phyloP scores from a whole-genome alignment of 2,888 invertebrate genomes.

The Nebria salina region DNA sequence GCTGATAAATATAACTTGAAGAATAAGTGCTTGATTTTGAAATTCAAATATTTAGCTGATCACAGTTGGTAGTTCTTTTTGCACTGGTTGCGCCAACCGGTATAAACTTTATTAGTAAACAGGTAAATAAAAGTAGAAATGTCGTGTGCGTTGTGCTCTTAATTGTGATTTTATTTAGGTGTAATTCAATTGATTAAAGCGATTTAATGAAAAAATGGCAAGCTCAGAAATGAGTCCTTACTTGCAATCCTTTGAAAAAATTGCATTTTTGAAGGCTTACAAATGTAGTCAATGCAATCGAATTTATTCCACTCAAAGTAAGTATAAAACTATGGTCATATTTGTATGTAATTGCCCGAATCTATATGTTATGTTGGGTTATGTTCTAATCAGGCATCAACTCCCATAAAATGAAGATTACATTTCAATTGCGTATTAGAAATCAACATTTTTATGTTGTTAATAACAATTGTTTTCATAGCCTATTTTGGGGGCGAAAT shows the following conservation, averaged over 20 bases:
- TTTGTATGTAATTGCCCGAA: not conserved
- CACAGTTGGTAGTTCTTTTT: not conserved
- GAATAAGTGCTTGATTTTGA: too few relatives aligned
- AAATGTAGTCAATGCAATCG: slow-evolving; percentile 33
- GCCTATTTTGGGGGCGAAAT: not conserved
- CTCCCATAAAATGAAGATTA: not conserved
- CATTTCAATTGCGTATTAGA: not conserved
- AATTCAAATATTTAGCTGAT: not conserved
- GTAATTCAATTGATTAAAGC: not conserved
- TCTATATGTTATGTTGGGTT: not conserved
- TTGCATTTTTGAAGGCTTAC: slow-evolving; percentile 24
- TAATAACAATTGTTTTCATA: not conserved
- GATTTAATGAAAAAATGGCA: not conserved
- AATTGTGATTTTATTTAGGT: not conserved
- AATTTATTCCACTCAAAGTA: slow-evolving; percentile 26
- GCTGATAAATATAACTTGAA: too few relatives aligned
- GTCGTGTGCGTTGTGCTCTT: not conserved
- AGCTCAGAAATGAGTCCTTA: not conserved
- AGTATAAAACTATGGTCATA: not conserved
- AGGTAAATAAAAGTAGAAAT: not conserved
- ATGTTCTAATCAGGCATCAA: not conserved
- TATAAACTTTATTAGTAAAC: not conserved
- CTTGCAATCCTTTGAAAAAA: slow-evolving; percentile 21
- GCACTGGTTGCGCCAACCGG: not conserved
- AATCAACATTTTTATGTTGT: not conserved